Conservation (phyloP, 2,797 vertebrate species). For the Threskiornis aethiopicus region DNA sequence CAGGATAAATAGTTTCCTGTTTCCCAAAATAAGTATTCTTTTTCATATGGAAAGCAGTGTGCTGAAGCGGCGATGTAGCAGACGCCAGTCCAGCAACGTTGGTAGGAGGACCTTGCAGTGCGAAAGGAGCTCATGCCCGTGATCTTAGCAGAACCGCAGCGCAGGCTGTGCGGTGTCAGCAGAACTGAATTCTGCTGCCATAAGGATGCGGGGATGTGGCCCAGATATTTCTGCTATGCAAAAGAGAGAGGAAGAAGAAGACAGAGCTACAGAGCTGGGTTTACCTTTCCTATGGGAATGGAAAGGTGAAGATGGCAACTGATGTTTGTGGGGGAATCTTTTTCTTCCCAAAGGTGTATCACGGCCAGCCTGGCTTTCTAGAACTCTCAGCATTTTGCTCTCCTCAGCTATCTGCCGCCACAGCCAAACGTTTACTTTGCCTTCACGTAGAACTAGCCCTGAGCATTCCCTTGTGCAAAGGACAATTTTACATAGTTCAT, state of each 20-base stretch:
- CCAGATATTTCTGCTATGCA: not conserved
- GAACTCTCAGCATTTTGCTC: not conserved
- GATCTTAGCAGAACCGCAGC: accelerated
- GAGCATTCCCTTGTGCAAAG: constrained; percentile 3
- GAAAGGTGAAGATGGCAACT: not conserved
- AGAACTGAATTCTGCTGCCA: not conserved
- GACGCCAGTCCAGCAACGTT: not conserved
- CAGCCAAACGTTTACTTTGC: not conserved
- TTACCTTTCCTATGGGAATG: not conserved
- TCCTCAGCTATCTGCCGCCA: not conserved
- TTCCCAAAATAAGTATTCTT: not conserved
- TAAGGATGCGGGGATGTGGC: accelerated
- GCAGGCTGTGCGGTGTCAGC: accelerated
- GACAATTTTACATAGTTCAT: not conserved
- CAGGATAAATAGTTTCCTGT: not conserved
- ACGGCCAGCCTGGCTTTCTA: not conserved
- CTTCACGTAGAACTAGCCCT: not conserved
- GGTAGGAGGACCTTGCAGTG: not conserved
- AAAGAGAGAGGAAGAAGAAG: not conserved
- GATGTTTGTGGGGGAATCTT: not conserved
- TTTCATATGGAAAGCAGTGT: not conserved
- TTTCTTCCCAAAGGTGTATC: not conserved
- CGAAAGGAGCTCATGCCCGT: not conserved
- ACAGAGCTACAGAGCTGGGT: not conserved
- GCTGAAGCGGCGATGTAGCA: not conserved